These are phyloP conservation scores for Nemoura dubitans DNA, from an alignment of 2,888 invertebrate species.

Conservation along the genomic window DNA sequence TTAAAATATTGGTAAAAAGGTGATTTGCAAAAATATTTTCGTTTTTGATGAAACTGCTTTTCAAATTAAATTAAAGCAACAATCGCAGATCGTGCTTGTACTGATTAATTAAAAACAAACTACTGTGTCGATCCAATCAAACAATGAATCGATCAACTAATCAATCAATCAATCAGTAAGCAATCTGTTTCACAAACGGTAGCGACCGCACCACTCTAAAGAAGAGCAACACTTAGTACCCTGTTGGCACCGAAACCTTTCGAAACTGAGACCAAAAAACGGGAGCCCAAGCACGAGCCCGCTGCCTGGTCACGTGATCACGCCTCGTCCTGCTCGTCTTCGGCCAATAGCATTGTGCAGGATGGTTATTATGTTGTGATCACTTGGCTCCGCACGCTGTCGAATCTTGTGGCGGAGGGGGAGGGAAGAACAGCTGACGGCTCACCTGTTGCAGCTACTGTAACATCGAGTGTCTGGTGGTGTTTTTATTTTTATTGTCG, in stretches of 20 bases:
- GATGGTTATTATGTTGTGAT: background rate
- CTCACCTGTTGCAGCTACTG: background rate
- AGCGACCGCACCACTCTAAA: background rate
- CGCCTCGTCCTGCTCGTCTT: background rate
- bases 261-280: background rate
- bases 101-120: too few relatives aligned
- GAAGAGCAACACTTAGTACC: background rate
- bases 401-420: background rate
- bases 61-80: too few relatives aligned
- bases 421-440: constrained; percentile 18
- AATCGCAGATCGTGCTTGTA: too few relatives aligned
- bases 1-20: too few relatives aligned
- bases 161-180: background rate
- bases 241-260: background rate
- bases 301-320: background rate
- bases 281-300: background rate
- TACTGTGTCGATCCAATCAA: too few relatives aligned
- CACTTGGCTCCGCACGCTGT: background rate
- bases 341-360: background rate
- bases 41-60: too few relatives aligned
- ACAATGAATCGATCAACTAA: too few relatives aligned
- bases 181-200: background rate
- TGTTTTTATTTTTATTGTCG: too few relatives aligned
- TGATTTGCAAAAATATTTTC: too few relatives aligned
- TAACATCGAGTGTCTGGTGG: too few relatives aligned